Evolutionary conservation across 2,888 invertebrate species (phyloP).

Genomic region (Frankliniella fusca): DNA sequence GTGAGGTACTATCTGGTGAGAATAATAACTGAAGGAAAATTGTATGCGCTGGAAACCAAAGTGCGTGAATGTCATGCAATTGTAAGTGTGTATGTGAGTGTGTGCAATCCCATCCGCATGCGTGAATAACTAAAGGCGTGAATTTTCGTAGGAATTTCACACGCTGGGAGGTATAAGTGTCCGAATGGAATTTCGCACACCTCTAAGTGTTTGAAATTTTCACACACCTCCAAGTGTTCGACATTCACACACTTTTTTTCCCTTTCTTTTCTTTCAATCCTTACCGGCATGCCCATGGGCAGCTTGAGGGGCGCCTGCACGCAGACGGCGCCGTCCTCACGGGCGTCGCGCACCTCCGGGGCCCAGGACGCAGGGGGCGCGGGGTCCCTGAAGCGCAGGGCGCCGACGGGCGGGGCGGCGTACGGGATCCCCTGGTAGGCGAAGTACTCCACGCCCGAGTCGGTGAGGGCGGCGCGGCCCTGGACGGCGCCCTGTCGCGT

Average conservation of each 20-base stretch:
- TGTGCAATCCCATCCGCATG: no score
- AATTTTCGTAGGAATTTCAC: no score
- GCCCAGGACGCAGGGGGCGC: neutral
- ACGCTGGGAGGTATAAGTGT: no score
- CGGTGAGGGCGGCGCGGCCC: constrained; percentile 7
- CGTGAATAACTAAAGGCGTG: no score
- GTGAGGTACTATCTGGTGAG: neutral
- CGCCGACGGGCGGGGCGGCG: neutral
- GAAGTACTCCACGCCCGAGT: neutral
- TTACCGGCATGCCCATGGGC: neutral
- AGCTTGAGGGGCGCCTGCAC: neutral
- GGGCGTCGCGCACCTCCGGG: neutral
- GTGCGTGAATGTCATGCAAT: no score
- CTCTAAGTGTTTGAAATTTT: no score
- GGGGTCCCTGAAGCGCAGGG: constrained; percentile 4
- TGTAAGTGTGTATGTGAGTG: no score
- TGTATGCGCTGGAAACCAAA: no score
- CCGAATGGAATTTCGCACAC: no score
- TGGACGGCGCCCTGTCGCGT: neutral
- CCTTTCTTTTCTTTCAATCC: no score
- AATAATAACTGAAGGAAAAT: no score
- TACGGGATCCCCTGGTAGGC: constrained; percentile 4
- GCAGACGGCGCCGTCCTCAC: neutral
- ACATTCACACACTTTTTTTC: neutral
- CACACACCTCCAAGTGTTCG: no score